Evolutionary conservation across 2,888 invertebrate species (phyloP).

Genomic region (Polylopha cassiicola): DNA sequence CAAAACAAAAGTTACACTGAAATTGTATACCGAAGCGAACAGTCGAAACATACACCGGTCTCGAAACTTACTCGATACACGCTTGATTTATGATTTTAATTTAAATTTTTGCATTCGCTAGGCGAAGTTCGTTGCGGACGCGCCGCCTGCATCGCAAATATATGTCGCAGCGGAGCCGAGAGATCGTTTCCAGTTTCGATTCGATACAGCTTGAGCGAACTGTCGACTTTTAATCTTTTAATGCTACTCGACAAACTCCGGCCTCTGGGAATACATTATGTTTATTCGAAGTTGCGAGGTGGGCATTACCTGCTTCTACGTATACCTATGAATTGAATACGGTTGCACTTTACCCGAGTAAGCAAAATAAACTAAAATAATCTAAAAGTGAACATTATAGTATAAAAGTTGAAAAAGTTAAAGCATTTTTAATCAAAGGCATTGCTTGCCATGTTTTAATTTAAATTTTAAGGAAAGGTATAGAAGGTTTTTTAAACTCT

Average conservation of each 20-base stretch:
- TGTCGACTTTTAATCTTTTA: constrained; percentile 76
- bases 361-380: too few relatives aligned
- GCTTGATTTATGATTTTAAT: constrained; percentile 78
- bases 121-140: constrained; percentile 70
- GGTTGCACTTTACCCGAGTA: too few relatives aligned
- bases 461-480: too few relatives aligned
- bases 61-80: constrained; percentile 74
- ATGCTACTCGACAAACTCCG: constrained; percentile 72
- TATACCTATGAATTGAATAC: too few relatives aligned
- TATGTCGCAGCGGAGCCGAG: constrained; percentile 62
- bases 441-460: too few relatives aligned
- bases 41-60: constrained; percentile 70
- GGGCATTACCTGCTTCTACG: too few relatives aligned
- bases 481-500: too few relatives aligned
- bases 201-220: constrained; percentile 68
- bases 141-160: constrained; percentile 75
- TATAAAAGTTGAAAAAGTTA: too few relatives aligned
- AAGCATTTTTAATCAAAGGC: too few relatives aligned
- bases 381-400: too few relatives aligned
- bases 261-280: constrained; percentile 41
- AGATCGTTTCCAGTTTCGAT: constrained; percentile 64
- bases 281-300: constrained; percentile 43
- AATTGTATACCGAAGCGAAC: constrained; percentile 45
- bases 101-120: constrained; percentile 78
- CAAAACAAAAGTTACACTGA: constrained; percentile 40